A percentile compares a stretch with the other conserved stretches of the same genome.
phyloP scores from a whole-genome alignment of 2,888 invertebrate genomes.

The Drosophila percnosoma region DNA sequence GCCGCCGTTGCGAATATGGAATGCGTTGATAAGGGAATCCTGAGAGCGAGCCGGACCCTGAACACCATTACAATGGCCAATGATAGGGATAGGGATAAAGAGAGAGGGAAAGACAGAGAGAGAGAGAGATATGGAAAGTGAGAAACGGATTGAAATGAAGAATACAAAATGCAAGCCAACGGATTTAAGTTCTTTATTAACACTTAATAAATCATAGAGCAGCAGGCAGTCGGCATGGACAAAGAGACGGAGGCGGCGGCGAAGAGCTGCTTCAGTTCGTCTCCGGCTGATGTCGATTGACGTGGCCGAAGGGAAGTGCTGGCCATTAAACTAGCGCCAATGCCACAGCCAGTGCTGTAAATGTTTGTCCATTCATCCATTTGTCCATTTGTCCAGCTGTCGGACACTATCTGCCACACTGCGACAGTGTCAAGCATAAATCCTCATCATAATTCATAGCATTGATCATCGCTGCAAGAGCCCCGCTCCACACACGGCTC shows the following conservation, averaged over 20 bases:
- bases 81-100: background rate
- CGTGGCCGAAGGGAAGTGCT: conserved; percentile 61
- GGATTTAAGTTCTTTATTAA: conserved; percentile 84
- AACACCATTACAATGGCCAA: conserved; percentile 4
- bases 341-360: conserved; percentile 58
- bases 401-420: conserved; percentile 77
- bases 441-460: conserved; percentile 83
- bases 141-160: conserved; percentile 35
- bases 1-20: conserved; percentile 68
- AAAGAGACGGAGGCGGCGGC: background rate
- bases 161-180: conserved; percentile 76
- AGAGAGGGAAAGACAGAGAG: conserved; percentile 15
- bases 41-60: conserved; percentile 27
- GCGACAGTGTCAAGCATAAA: conserved; percentile 83
- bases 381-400: conserved; percentile 41
- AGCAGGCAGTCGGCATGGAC: conserved; percentile 29
- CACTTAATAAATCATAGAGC: conserved; percentile 83
- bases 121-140: conserved; percentile 17
- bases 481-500: conserved; percentile 13
- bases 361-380: conserved; percentile 65
- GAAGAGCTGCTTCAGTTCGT: conserved; percentile 12
- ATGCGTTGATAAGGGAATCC: conserved; percentile 81
- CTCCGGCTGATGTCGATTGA: conserved; percentile 41
- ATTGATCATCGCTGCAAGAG: conserved; percentile 79
- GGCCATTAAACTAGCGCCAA: conserved; percentile 75